Evolutionary conservation across 2,797 vertebrate species (phyloP).

Genomic region (Triplophysa bombifrons): DNA sequence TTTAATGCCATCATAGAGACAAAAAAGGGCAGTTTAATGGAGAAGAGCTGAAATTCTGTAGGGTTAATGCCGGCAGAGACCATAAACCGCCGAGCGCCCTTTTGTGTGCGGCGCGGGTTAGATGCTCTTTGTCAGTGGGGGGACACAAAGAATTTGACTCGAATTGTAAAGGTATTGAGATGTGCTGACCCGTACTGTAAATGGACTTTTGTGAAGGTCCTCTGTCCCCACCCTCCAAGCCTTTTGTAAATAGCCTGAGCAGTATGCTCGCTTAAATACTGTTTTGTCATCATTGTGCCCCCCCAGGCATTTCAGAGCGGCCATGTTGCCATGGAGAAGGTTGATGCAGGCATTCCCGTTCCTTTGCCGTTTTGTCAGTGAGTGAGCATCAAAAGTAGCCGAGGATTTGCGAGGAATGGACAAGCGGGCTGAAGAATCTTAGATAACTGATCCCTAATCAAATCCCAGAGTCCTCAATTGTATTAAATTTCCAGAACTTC

Average conservation of each 20-base stretch:
- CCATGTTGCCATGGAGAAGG: slow-evolving; percentile 70
- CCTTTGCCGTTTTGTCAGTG: slow-evolving; percentile 50
- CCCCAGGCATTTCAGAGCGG: slow-evolving; percentile 52
- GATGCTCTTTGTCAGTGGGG: slow-evolving; percentile 72
- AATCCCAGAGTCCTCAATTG: neutral
- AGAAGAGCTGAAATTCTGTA: slow-evolving; percentile 72
- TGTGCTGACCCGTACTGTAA: slow-evolving; percentile 83
- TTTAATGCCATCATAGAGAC: slow-evolving; percentile 35
- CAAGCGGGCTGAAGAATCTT: neutral
- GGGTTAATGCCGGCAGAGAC: slow-evolving; percentile 74
- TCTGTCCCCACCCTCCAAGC: slow-evolving; percentile 58
- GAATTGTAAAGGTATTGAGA: slow-evolving; percentile 80
- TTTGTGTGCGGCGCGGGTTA: slow-evolving; percentile 70
- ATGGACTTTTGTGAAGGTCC: slow-evolving; percentile 71
- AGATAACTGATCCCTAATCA: neutral
- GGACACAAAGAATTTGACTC: slow-evolving; percentile 79
- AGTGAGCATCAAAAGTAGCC: neutral
- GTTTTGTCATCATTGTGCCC: slow-evolving; percentile 56
- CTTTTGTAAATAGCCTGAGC: slow-evolving; percentile 67
- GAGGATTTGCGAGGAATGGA: slow-evolving; percentile 7
- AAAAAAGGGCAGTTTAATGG: slow-evolving; percentile 69
- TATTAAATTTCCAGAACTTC: slow-evolving; percentile 7
- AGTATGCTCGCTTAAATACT: slow-evolving; percentile 71
- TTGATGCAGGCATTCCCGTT: slow-evolving; percentile 57
- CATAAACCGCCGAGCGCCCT: slow-evolving; percentile 72